Percentiles rank a stretch among this genome's conserved stretches.
Evolutionary conservation across 2,113 vertebrate species (phyloP).

Genomic region (cattle (Bos taurus)): DNA sequence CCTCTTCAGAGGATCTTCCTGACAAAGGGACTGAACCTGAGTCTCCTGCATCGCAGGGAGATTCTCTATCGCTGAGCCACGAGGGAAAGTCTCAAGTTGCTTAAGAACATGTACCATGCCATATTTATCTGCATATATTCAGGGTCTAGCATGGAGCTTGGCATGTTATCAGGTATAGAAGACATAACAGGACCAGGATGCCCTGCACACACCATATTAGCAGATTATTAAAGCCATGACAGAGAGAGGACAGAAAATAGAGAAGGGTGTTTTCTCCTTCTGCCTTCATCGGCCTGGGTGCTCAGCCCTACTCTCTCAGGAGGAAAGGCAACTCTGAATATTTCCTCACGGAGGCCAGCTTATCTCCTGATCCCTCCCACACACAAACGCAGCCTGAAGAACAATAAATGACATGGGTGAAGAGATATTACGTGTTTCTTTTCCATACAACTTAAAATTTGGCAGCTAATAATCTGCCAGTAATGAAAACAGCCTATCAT

Average conservation of each 20-base stretch:
- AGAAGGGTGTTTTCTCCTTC: not conserved
- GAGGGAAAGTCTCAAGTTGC: not conserved
- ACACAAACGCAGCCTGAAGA: not conserved
- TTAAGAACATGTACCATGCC: not conserved
- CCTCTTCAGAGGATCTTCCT: not conserved
- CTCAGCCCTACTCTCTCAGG: not conserved
- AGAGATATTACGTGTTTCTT: conserved; percentile 30
- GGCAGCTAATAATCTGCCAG: conserved; percentile 22
- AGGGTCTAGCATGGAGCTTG: not conserved
- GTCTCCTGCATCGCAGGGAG: not conserved
- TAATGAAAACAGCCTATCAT: conserved; percentile 31
- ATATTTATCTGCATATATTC: not conserved
- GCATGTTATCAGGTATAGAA: not conserved
- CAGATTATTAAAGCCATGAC: not conserved
- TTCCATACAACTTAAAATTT: conserved; percentile 49
- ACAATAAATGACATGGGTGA: conserved; percentile 39
- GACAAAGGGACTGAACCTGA: not conserved
- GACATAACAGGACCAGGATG: not conserved
- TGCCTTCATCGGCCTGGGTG: not conserved
- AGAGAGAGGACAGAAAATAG: not conserved
- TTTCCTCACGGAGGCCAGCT: not conserved
- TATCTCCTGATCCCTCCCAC: not conserved
- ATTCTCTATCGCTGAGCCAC: not conserved
- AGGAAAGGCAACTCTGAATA: not conserved
- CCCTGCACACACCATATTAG: not conserved